Conservation (phyloP, 2,113 vertebrate species). For the Trinectes maculatus region DNA sequence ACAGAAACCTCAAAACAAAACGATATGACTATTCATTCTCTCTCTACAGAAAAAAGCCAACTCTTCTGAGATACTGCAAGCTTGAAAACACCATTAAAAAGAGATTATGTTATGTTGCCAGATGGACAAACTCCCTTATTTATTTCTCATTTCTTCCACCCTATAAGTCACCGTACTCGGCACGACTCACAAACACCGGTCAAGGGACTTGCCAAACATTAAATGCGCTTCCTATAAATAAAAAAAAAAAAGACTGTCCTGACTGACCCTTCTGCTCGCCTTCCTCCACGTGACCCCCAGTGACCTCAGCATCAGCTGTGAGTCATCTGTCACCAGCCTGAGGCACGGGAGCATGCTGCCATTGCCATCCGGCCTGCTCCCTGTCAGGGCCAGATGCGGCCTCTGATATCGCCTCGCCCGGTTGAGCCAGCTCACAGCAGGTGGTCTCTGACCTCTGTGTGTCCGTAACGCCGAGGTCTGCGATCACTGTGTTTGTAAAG, state of each 20-base stretch:
- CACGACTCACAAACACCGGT: background rate
- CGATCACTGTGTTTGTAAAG: conserved; percentile 6
- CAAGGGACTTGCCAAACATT: conserved; percentile 2
- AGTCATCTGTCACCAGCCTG: conserved; percentile 60
- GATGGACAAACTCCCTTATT: background rate
- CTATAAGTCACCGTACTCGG: background rate
- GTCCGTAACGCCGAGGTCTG: conserved; percentile 15
- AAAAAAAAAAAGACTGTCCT: background rate
- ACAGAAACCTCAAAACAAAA: no score
- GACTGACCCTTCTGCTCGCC: conserved; percentile 6
- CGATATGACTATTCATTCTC: no score
- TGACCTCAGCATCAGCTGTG: conserved; percentile 67
- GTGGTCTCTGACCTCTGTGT: conserved; percentile 66
- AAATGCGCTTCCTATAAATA: no score
- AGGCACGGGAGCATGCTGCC: conserved; percentile 47
- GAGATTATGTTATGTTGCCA: background rate
- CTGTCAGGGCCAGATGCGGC: conserved; percentile 74
- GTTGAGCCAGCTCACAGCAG: conserved; percentile 51
- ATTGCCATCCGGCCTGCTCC: conserved; percentile 63
- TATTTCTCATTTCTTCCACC: background rate
- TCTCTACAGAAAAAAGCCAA: no score
- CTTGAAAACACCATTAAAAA: background rate
- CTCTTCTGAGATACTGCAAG: background rate
- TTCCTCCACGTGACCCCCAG: conserved; percentile 25
- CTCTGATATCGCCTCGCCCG: conserved; percentile 62